Evolutionary conservation across 2,888 invertebrate genomes (phyloP), one percentile per base, ranked within the genome.

Genomic region (Eupelmus urozonus): DNA sequence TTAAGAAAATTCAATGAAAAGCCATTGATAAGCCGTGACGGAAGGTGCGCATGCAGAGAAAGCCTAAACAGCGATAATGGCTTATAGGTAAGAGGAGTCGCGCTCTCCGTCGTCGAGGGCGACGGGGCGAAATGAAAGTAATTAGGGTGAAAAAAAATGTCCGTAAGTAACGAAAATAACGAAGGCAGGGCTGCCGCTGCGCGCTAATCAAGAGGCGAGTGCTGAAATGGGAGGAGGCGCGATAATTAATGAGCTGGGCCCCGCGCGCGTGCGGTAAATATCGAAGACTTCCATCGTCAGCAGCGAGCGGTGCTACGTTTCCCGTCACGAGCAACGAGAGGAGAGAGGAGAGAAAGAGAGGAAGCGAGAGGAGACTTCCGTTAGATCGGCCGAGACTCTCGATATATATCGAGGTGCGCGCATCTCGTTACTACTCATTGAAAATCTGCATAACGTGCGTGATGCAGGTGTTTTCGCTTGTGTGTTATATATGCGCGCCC

Each of bases 201-300:
- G n/a, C 81, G 80, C 82, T 83, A 84, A 83, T 83, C 82, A 83
- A 81, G 82, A 82, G 81, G 76, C 78, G 78, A 63, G 57, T 67
- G 67, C 71, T 57, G 81, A 81, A 81, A 83, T 75, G 76, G 80
- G 76, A 81, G 80, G 76, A 81, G 80, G 76, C 81, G 84, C 81
- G 86, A 85, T 88, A 87, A 88, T 88, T 88, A 88, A 88, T 87
- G 87, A 85, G 85, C 82, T 74, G 71, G 67, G 76, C 42, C 71
- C n/a, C n/a, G n/a, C n/a, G n/a, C n/a, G n/a, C n/a, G n/a, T n/a
- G 67, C 85, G 83, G 85, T 85, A 87, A 89, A 88, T 88, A 87
- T 88, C 86, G 87, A 88, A 87, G 86, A 73, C 73, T 72, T 72
- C 57, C 72, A 71, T 66, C 79, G 75, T 72, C 73, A 57, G 83